Conservation (phyloP, 2,888 invertebrate species). For the Nephrocerus scutellatus region DNA sequence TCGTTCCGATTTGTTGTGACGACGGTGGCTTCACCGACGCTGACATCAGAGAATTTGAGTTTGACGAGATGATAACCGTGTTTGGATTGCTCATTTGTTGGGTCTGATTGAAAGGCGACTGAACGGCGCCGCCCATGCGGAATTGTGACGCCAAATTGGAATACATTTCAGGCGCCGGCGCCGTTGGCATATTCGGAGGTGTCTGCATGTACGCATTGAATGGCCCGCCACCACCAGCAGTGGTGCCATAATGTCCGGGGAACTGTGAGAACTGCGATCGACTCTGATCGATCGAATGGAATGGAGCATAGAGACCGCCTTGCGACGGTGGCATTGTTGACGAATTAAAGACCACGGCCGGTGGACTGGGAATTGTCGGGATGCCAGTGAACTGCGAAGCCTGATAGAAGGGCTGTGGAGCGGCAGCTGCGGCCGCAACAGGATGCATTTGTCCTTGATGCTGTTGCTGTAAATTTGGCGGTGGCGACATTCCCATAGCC, state of each 20-base stretch:
- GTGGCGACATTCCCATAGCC: conserved; percentile 48
- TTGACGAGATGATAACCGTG: conserved; percentile 77
- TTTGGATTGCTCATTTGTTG: conserved; percentile 76
- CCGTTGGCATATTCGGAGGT: conserved; percentile 54
- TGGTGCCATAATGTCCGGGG: conserved; percentile 56
- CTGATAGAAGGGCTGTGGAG: conserved; percentile 56
- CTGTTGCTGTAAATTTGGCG: conserved; percentile 53
- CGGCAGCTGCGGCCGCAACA: conserved; percentile 20
- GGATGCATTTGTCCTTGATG: conserved; percentile 31
- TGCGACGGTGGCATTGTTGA: conserved; percentile 67
- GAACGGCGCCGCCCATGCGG: conserved; percentile 54
- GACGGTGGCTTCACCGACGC: conserved; percentile 70
- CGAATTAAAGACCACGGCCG: conserved; percentile 68
- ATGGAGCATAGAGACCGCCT: conserved; percentile 74
- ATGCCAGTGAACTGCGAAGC: conserved; percentile 69
- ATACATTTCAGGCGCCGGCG: conserved; percentile 65
- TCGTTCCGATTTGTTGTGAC: conserved; percentile 75
- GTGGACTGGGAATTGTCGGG: conserved; percentile 80
- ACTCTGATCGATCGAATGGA: conserved; percentile 64
- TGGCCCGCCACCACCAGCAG: conserved; percentile 51
- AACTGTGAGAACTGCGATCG: conserved; percentile 65
- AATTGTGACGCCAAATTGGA: conserved; percentile 57
- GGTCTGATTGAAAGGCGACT: conserved; percentile 65
- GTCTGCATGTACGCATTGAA: conserved; percentile 61
- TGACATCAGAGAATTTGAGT: conserved; percentile 83